Percentiles rank a stretch among this genome's conserved stretches.
Conservation (phyloP, 2,888 invertebrate species). For the Mythimna vitellina region DNA sequence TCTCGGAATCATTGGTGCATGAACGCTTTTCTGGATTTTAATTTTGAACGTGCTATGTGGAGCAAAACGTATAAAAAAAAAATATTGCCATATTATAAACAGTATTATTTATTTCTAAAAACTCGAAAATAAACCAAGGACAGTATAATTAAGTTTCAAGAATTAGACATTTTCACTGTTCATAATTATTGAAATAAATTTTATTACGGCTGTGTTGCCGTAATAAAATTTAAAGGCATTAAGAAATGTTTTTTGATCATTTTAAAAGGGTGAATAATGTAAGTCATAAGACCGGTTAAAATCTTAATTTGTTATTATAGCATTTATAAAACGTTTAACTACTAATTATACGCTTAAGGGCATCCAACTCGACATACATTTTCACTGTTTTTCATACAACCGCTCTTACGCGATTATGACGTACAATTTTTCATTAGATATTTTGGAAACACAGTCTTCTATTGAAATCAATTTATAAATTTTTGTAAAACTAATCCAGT, state of each 20-base stretch:
- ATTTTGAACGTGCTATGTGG: not conserved
- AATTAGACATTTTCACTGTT: not conserved
- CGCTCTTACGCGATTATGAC: too few species aligned
- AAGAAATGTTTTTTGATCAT: conserved; percentile 8
- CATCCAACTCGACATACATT: too few species aligned
- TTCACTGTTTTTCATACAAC: too few species aligned
- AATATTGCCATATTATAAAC: too few species aligned
- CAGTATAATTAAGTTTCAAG: not conserved
- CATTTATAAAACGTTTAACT: not conserved
- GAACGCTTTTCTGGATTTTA: not conserved
- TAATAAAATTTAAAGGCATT: conserved; percentile 18
- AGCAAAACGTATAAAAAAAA: not conserved
- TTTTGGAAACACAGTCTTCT: too few species aligned
- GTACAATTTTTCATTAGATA: too few species aligned
- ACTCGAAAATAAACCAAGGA: conserved; percentile 1
- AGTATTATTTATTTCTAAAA: not conserved
- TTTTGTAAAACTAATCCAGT: too few species aligned
- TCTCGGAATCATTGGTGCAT: not conserved
- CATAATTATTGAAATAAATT: conserved; percentile 1
- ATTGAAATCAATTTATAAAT: too few species aligned
- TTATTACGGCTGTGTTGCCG: too few species aligned
- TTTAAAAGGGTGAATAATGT: not conserved
- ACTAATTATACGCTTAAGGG: not conserved
- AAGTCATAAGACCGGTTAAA: not conserved
- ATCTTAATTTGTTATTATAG: not conserved